Evolutionary conservation across 2,888 invertebrate species (phyloP), one percentile per base, ranked within the genome.

Genomic region (Hermaeophaga mercurialis): DNA sequence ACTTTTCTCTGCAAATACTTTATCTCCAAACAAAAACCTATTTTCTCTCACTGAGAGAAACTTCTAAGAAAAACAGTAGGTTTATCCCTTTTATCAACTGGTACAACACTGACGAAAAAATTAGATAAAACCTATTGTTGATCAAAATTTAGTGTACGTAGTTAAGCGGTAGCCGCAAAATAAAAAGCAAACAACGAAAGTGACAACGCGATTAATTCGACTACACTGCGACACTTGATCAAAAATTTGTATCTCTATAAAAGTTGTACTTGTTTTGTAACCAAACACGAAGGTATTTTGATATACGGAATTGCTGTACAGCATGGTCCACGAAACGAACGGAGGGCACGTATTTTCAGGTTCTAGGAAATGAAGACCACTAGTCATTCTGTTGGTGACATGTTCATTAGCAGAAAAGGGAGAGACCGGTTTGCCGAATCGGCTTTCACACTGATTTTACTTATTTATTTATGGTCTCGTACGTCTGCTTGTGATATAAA

Each of bases 361-460:
- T 54, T 52, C 56, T 50, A 68, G 71, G 70, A 71, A 70, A 71
- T 71, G 67, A 69, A 70, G 69, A 65, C 70, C 68, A 71, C 69
- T 66, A 71, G 68, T 70, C 70, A 70, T 70, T 69, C 69, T 70
- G 70, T 43, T 66, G 65, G 63, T 70, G 72, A 71, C 71, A 71
- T 61, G 63, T 70, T 72, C 70, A 71, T 72, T 71, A 72, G 64
- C 59, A 67, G 58, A 31, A 53, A 58, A 56, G 59, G 62, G 60
- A 59, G 64, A 47, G 56, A 52, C 43, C 47, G 56, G 61, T 59
- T 52, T 46, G 52, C 19, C 56, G 59, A 54, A 52, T 46, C 18
- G 33, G 50, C 47, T 50, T 62, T 65, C 56, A 48, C 59, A 62
- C 64, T 65, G 67, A 67, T 68, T 67, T 68, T 65, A 66, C 61